Evolutionary conservation across 2,797 vertebrate genomes (phyloP), one percentile per base, ranked within the genome.

Genomic region (Manis crassicaudata): DNA sequence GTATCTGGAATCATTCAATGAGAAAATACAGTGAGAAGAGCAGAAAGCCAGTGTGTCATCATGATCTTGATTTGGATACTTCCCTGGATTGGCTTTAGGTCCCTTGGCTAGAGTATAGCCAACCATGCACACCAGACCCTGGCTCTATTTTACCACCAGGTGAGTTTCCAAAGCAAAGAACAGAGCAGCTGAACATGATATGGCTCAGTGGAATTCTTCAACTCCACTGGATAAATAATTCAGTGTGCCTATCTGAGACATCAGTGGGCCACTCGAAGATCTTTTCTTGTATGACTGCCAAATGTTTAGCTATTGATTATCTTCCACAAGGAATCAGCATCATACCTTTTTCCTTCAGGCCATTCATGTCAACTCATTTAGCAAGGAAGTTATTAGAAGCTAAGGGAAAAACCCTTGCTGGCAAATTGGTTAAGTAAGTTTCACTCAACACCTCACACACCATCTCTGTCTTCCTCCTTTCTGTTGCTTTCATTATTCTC

Each of bases 41-140:
- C 79, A 21, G 11, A n/a, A 75, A 63, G 29, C 11, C 29, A 21
- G 1, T 25, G 1, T 21, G 12, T 9, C 56, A 56, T 29, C 7
- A 20, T 0, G 0, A 14, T 12, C 5, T n/a, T 54, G 17, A 35
- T 18, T 8, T 56, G 50, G 50, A 50, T 10, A 6, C 5, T 5
- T 75, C 2, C 17, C 3, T 10, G 21, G 14, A 79, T 35, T 32
- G 2, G 3, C 79, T 58, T 35, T 52, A 40, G 46, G 18, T 75
- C 16, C 35, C 20, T 68, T 46, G 52, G 37, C 14, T 27, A 12
- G 37, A 83, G 8, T 11, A 60, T 1, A 70, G 58, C 27, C 12
- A 80, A 29, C 21, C 11, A 5, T 14, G 27, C 3, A 21, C 1
- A 6, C 37, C 4, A 67, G 32, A 29, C 4, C 32, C 40, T 35